Percentiles rank a stretch among this genome's conserved stretches.
phyloP scores from a whole-genome alignment of 2,113 vertebrate species.

The Bos indicus region DNA sequence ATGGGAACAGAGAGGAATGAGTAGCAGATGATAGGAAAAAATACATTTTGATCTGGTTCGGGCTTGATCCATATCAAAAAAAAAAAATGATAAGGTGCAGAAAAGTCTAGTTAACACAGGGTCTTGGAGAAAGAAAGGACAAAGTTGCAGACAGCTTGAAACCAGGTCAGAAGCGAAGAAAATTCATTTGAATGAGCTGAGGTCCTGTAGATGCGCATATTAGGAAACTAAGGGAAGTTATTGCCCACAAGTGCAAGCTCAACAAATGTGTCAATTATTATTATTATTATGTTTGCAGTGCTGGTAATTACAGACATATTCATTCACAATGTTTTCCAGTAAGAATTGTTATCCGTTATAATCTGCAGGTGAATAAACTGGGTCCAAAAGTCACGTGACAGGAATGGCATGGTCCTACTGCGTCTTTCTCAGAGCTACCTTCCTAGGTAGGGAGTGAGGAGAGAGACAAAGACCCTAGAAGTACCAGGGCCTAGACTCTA shows the following conservation, averaged over 20 bases:
- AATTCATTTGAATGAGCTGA: background rate
- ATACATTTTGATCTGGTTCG: background rate
- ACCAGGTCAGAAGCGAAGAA: background rate
- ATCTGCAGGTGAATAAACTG: background rate
- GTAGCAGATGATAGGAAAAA: background rate
- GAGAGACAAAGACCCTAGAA: background rate
- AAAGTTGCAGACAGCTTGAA: background rate
- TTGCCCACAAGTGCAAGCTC: background rate
- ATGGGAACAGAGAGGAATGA: background rate
- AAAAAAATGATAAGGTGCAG: constrained; percentile 25
- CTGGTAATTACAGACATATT: background rate
- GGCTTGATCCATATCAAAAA: constrained; percentile 3
- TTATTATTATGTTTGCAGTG: background rate
- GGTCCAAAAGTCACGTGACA: background rate
- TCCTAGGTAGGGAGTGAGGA: background rate
- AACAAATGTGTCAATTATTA: background rate
- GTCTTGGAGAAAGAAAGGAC: background rate
- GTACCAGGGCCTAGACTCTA: background rate
- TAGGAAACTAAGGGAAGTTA: background rate
- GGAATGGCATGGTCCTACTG: background rate
- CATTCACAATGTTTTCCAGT: background rate
- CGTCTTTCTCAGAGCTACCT: background rate
- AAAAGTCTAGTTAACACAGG: background rate
- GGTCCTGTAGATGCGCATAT: background rate
- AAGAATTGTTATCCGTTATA: background rate